Percentiles rank a stretch among this genome's conserved stretches.
Conservation (phyloP, 1,140 invertebrate species). For the Aphaenogaster floridana region DNA sequence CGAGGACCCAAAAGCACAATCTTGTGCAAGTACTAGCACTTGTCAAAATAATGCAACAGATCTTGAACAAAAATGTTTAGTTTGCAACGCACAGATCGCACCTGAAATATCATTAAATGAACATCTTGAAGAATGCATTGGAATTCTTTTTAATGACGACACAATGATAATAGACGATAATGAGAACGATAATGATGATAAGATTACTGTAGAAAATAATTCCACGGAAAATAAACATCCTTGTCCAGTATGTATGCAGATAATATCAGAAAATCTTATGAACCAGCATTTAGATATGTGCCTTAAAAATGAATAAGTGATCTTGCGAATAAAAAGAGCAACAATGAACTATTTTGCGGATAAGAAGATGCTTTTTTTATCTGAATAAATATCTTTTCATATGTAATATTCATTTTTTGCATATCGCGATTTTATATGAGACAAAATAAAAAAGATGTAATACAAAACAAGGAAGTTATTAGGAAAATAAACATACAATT, state of each 20-base stretch:
- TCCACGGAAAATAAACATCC: constrained; percentile 71
- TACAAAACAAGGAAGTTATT: constrained; percentile 15
- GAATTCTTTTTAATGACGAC: constrained; percentile 82
- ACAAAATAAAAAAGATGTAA: constrained; percentile 21
- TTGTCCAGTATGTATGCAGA: constrained; percentile 83
- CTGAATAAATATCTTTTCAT: constrained; percentile 25
- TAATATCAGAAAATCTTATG: constrained; percentile 80
- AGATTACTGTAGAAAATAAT: constrained; percentile 1
- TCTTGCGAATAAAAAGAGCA: neutral
- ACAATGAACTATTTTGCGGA: constrained; percentile 36
- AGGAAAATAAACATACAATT: neutral
- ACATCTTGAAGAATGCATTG: constrained; percentile 90
- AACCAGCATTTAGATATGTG: constrained; percentile 84
- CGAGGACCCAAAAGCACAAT: neutral
- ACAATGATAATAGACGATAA: constrained; percentile 62
- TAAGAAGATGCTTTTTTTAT: constrained; percentile 1
- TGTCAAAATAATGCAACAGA: neutral
- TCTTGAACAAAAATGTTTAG: constrained; percentile 87
- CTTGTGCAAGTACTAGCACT: neutral
- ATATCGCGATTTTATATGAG: constrained; percentile 10
- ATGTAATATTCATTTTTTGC: neutral
- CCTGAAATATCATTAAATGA: constrained; percentile 86
- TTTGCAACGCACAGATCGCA: constrained; percentile 88
- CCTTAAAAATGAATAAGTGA: constrained; percentile 62
- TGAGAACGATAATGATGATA: constrained; percentile 49